These are phyloP conservation scores for Charaxes varanes DNA, from an alignment of 1,140 invertebrate genomes.

Conservation along the genomic window DNA sequence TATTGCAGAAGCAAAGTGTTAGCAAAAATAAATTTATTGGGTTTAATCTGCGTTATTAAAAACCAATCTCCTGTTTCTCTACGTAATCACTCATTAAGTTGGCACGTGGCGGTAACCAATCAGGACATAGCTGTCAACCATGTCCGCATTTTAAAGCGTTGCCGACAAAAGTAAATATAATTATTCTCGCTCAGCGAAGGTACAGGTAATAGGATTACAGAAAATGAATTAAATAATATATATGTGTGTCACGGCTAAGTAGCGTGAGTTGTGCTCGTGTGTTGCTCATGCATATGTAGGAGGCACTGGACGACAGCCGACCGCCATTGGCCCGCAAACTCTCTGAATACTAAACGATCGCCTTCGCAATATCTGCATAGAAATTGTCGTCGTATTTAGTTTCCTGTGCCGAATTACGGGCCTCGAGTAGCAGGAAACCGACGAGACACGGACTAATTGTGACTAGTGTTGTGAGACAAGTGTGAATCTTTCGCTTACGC, in stretches of 20 bases:
- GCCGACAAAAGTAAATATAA: conserved; percentile 26
- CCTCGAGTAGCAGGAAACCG: conserved; percentile 40
- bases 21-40: too few species aligned
- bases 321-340: conserved; percentile 59
- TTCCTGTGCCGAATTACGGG: conserved; percentile 46
- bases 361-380: conserved; percentile 57
- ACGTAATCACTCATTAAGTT: too few species aligned
- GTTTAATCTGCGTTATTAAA: too few species aligned
- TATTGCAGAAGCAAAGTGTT: too few species aligned
- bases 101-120: too few species aligned
- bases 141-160: conserved; percentile 20
- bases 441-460: conserved; percentile 25
- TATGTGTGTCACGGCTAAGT: conserved; percentile 63
- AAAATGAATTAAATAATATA: conserved; percentile 38
- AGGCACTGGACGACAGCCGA: conserved; percentile 45
- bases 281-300: conserved; percentile 63
- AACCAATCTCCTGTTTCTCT: too few species aligned
- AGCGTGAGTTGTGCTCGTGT: conserved; percentile 43
- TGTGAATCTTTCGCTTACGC: too few species aligned
- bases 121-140: too few species aligned
- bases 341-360: conserved; percentile 58
- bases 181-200: too few species aligned
- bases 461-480: not conserved
- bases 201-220: not conserved
- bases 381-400: conserved; percentile 58